Evolutionary conservation across 2,113 vertebrate genomes (phyloP).

Genomic region (Noturus placidus): DNA sequence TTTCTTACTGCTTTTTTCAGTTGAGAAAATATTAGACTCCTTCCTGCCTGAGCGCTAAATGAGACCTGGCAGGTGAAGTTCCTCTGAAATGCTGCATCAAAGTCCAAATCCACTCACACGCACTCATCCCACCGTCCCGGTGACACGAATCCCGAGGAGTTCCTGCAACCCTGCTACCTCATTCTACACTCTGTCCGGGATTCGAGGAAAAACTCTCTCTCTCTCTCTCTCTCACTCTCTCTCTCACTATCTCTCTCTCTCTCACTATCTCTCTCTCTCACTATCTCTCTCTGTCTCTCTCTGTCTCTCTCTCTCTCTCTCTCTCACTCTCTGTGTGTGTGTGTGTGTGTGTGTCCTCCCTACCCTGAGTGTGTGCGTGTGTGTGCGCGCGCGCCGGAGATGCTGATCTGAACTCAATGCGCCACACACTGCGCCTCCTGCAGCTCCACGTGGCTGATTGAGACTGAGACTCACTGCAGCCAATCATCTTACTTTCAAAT

Average conservation of each 20-base stretch:
- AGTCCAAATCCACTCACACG: not conserved
- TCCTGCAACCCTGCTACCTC: conserved; percentile 25
- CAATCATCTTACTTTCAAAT: conserved; percentile 44
- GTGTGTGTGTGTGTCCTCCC: not conserved
- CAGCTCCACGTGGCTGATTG: conserved; percentile 24
- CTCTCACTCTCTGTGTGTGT: no score
- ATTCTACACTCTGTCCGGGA: not conserved
- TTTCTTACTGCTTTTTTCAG: not conserved
- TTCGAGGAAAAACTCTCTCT: not conserved
- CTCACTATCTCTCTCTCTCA: no score
- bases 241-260: no score
- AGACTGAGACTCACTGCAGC: conserved; percentile 27
- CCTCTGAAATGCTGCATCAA: conserved; percentile 25
- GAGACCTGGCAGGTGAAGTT: not conserved
- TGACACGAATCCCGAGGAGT: conserved; percentile 21
- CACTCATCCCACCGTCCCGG: not conserved
- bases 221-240: no score
- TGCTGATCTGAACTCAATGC: conserved; percentile 40
- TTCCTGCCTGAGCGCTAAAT: not conserved
- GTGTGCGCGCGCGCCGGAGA: not conserved
- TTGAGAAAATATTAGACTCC: not conserved
- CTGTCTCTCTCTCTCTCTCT: no score
- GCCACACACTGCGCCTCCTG: conserved; percentile 36
- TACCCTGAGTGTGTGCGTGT: not conserved
- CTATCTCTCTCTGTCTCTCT: no score